Evolutionary conservation across 2,113 vertebrate genomes (phyloP), one percentile per base, ranked within the genome.

Genomic region (Spheniscus mendiculus): DNA sequence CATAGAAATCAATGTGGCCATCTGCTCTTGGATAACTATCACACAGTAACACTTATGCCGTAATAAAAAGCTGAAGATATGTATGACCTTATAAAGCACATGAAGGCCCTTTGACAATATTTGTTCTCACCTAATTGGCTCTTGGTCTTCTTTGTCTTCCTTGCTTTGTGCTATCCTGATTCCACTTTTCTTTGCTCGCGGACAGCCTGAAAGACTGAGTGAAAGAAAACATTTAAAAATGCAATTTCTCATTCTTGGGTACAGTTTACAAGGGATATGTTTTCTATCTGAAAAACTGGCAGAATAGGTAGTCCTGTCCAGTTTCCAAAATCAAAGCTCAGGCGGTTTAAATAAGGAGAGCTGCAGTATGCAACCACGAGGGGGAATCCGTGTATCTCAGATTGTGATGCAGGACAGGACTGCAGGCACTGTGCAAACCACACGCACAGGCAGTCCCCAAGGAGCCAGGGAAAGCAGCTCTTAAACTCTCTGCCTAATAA

Each of bases 101-200:
- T 2, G 5, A 62, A 73, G 23, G 22, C 11, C 45, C 7, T 91
- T 80, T 78, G 62, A 67, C 63, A 95, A 34, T 44, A 92, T 84
- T 87, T 71, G 23, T 92, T 66, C 97, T 87, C 98, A 99, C 99
- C 99, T 99, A 98, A 99, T 99, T 26, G 99, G 99, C 88, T 99
- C 99, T 98, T 99, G 99, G 97, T 99, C 99, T 91, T 99, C 99
- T 96, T 99, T 99, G 98, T 99, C 99, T 97, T 99, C 99, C 97
- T 99, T 99, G 97, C 99, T 99, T 98, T 99, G 99, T 83, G 99
- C 99, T 98, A 99, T 99, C 98, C 99, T 99, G 97, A 99, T 99
- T 83, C 99, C 99, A 69, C 99, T 99, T 97, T 99, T 99, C 98
- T 99, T 99, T 88, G 99, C 99, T 95, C 99, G 98, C 0, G 99